Evolutionary conservation across 2,888 invertebrate genomes (phyloP).

Genomic region (Leptopilina myrica): DNA sequence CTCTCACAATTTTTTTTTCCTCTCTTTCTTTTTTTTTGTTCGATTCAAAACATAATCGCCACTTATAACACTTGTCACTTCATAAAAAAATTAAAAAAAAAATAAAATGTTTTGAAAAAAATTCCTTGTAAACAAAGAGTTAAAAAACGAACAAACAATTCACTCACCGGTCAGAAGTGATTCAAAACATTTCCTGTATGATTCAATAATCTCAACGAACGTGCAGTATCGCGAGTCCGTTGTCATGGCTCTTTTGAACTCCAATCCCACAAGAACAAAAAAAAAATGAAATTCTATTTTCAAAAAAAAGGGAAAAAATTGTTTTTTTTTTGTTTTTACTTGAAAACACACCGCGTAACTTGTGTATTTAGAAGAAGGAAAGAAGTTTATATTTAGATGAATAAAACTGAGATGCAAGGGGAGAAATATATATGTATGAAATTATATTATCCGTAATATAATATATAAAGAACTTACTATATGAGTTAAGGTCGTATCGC

Average conservation of each 20-base stretch:
- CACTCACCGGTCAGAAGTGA: slow-evolving; percentile 55
- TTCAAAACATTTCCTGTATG: slow-evolving; percentile 44
- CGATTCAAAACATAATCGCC: neutral
- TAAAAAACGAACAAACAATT: neutral
- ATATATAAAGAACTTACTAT: slow-evolving; percentile 42
- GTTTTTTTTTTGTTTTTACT: too few relatives aligned
- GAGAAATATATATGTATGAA: too few relatives aligned
- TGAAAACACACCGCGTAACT: too few relatives aligned
- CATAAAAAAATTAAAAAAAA: neutral
- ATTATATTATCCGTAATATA: slow-evolving; percentile 34
- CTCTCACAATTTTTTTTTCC: too few relatives aligned
- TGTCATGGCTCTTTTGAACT: slow-evolving; percentile 44
- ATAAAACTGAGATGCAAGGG: too few relatives aligned
- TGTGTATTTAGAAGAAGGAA: too few relatives aligned
- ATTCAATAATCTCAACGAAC: slow-evolving; percentile 35
- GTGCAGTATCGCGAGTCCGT: slow-evolving; percentile 40
- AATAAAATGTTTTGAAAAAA: neutral
- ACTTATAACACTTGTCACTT: neutral
- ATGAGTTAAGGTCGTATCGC: slow-evolving; percentile 54
- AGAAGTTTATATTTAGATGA: too few relatives aligned
- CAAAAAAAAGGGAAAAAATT: neutral
- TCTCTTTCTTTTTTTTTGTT: neutral
- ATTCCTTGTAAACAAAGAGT: neutral
- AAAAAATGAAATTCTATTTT: neutral
- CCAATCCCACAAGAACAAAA: too few relatives aligned